These are phyloP conservation scores for Rhinophrynus dorsalis DNA, from an alignment of 2,797 vertebrate species.

Conservation along the genomic window DNA sequence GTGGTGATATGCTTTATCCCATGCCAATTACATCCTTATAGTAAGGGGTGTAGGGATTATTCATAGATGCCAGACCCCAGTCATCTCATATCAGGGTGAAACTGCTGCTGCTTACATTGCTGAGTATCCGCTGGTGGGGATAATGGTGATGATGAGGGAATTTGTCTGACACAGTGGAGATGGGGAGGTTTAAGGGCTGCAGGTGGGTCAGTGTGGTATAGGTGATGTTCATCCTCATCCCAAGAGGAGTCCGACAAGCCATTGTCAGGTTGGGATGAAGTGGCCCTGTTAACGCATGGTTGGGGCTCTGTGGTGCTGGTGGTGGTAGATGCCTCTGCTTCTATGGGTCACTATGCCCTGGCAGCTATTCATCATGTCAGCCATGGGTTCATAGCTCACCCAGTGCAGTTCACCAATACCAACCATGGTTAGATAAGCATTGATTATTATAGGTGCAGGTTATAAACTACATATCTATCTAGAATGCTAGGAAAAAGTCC, in stretches of 20 bases:
- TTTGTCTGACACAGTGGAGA: constrained; percentile 97
- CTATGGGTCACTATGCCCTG: constrained; percentile 74
- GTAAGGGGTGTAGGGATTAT: constrained; percentile 93
- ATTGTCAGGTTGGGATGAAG: constrained; percentile 95
- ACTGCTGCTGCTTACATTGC: constrained; percentile 90
- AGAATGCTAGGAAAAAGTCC: constrained; percentile 70
- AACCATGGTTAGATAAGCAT: constrained; percentile 96
- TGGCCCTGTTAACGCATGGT: constrained; percentile 82
- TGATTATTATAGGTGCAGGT: constrained; percentile 82
- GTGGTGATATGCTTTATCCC: constrained; percentile 91
- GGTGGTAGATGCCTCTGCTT: constrained; percentile 81
- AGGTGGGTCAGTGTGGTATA: constrained; percentile 95
- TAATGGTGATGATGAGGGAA: constrained; percentile 86
- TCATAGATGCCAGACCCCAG: constrained; percentile 90
- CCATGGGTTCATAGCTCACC: constrained; percentile 88
- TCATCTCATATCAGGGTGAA: constrained; percentile 95
- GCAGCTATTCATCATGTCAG: constrained; percentile 86
- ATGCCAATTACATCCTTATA: constrained; percentile 93
- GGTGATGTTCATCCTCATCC: constrained; percentile 93
- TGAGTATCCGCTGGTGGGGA: constrained; percentile 88
- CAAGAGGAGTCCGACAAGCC: constrained; percentile 92
- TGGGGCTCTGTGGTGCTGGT: constrained; percentile 71
- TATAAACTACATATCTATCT: constrained; percentile 89
- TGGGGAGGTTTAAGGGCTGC: constrained; percentile 92
- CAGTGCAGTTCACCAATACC: constrained; percentile 92